Base-by-base conservation (phyloP, 2,888 invertebrate genomes). In the Andrena marginata region DNA sequence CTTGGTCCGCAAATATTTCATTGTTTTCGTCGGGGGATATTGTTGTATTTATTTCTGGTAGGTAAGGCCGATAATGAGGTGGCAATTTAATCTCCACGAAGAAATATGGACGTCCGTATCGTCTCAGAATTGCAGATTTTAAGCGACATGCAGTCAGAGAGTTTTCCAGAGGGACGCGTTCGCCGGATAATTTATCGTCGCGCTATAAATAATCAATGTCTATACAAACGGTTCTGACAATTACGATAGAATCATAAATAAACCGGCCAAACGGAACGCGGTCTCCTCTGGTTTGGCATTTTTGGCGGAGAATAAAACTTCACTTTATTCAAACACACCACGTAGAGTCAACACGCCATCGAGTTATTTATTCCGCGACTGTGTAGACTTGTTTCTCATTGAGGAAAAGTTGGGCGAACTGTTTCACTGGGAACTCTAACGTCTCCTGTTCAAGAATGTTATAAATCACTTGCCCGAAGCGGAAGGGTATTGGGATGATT, bases 231-330 rank as follows among this genome's bases (percentile, higher is more conserved):
- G 23, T 56, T 16, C 72, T 48, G 72, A 56, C 63, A 72, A 64
- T 77, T 72, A 48, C 48, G 54, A 64, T 72, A 33, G 31, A 77
- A 72, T 72, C 54, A 29, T 60, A 74, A 74, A 60, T 77, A 65
- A 77, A 73, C 59, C 29, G 2, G 33, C 0, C 64, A 33, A 5
- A 60, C 49, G 49, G 74, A 23, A 51, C 60, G 59, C 35, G 8
- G 23, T 60, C 20, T 51, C 56, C 7, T 20, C 7, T n/a, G 49
- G 49, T 10, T 16, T 10, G 62, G 51, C 48, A 20, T 74, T 59
- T 16, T 16, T 16, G 2, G 42, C 29, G 2, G 49, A 35, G 4
- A 54, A 68, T 67, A 54, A 76, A 62, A 54, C 60, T 33, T 42
- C 20, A 23, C 29, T 77, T 56, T 23, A 10, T 56, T 63, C 7